Percentiles rank a stretch among this genome's conserved stretches.
Evolutionary conservation across 2,113 vertebrate genomes (phyloP).

Genomic region (Ptilorrhoa leucosticta): DNA sequence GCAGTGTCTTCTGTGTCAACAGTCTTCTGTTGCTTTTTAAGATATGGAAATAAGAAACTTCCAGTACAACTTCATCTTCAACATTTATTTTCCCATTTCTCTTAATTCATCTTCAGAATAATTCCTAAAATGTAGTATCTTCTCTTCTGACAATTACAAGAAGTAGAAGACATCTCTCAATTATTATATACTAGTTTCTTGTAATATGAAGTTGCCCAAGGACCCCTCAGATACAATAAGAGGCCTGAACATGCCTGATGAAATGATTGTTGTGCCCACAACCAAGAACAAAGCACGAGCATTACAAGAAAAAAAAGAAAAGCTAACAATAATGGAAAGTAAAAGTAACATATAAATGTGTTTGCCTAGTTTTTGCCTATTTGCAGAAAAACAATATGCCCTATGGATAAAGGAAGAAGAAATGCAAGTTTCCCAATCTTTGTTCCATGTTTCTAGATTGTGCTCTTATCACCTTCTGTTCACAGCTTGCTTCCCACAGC

Average conservation of each 20-base stretch:
- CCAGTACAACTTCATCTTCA: neutral
- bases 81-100: neutral
- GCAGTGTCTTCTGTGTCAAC: too few species aligned
- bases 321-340: neutral
- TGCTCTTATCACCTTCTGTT: neutral
- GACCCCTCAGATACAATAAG: neutral
- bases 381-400: neutral
- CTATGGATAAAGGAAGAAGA: neutral
- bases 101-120: neutral
- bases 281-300: neutral
- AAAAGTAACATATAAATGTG: neutral
- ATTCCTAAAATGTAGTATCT: neutral
- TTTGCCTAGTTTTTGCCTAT: neutral
- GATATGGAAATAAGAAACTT: conserved; percentile 9
- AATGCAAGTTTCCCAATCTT: neutral
- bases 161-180: neutral
- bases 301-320: neutral
- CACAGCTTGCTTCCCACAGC: neutral
- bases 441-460: neutral
- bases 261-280: neutral
- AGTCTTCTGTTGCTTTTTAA: conserved; percentile 26
- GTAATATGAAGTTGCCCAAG: neutral
- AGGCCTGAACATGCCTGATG: neutral
- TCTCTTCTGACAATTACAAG: neutral
- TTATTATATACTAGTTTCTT: neutral